Conservation (phyloP, 2,113 vertebrate genomes). For the Chroicocephalus ridibundus region DNA sequence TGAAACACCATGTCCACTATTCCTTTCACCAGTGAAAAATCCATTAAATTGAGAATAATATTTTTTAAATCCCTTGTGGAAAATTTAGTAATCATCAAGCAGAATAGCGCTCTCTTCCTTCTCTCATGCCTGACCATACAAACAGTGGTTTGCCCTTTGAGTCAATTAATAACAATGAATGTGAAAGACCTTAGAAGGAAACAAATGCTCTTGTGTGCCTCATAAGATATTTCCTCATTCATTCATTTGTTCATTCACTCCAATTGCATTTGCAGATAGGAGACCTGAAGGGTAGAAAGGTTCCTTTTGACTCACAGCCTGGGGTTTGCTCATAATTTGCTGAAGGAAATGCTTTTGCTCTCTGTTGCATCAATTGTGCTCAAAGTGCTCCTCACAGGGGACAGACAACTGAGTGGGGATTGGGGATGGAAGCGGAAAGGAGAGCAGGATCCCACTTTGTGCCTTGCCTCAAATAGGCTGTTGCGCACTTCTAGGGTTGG, state of each 20-base stretch:
- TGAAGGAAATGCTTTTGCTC: background rate
- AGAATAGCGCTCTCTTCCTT: background rate
- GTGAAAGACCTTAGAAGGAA: background rate
- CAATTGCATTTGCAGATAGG: background rate
- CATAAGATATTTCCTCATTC: background rate
- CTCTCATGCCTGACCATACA: background rate
- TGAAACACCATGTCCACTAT: background rate
- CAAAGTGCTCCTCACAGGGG: background rate
- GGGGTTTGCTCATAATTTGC: background rate
- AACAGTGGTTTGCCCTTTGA: background rate
- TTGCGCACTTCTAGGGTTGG: background rate
- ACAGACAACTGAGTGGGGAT: background rate
- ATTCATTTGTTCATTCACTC: background rate
- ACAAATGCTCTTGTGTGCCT: background rate
- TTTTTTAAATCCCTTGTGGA: background rate
- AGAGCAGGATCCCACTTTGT: background rate
- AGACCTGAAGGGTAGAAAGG: background rate
- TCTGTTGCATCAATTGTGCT: background rate
- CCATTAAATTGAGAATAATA: background rate
- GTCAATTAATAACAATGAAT: background rate
- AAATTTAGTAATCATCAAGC: background rate
- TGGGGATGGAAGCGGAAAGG: background rate
- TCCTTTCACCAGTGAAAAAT: background rate
- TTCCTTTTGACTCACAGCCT: background rate
- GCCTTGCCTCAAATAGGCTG: background rate